Evolutionary conservation across 2,888 invertebrate species (phyloP).

Genomic region (Yponomeuta sedellus): DNA sequence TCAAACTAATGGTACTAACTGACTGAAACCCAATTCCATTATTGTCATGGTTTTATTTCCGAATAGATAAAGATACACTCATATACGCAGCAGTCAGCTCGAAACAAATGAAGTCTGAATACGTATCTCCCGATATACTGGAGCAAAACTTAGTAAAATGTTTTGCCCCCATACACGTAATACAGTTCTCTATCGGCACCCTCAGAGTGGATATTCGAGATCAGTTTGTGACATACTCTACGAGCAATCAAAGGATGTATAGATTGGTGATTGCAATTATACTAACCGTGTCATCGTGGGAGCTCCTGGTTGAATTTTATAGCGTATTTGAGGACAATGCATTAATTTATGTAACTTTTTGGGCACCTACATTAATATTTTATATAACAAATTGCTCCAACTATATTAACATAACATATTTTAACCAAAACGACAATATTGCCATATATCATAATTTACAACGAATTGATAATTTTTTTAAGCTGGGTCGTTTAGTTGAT

Average conservation of each 20-base stretch:
- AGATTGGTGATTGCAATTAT: background rate
- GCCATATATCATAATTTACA: background rate
- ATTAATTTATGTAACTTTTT: background rate
- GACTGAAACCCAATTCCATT: background rate
- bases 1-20: background rate
- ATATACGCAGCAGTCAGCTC: background rate
- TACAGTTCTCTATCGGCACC: background rate
- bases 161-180: background rate
- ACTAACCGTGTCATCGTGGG: background rate
- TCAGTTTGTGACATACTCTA: background rate
- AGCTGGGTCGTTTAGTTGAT: background rate
- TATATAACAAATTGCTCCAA: background rate
- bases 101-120: background rate
- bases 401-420: background rate
- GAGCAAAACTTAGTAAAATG: background rate
- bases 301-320: background rate
- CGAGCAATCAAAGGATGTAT: background rate
- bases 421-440: background rate
- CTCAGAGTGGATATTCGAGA: background rate
- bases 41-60: background rate
- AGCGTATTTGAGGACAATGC: background rate
- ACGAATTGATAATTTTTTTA: background rate
- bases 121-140: background rate
- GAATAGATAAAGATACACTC: background rate
- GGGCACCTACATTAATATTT: background rate